phyloP scores from a whole-genome alignment of 2,888 invertebrate species.

The Eutolmus rufibarbis region DNA sequence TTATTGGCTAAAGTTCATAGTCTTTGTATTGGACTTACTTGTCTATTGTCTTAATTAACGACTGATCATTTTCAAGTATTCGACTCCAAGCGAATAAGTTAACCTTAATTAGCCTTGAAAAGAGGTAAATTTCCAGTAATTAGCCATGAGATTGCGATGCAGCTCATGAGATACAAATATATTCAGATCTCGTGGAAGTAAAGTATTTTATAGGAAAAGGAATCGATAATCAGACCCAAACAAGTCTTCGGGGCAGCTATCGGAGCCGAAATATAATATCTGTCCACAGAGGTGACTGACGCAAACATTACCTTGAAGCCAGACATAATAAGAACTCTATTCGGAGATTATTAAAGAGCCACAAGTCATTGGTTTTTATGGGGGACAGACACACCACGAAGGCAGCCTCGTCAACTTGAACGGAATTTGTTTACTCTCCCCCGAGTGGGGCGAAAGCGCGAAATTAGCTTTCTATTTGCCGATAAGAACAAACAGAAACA shows the following conservation, averaged over 20 bases:
- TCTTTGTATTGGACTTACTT: neutral
- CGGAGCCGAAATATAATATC: neutral
- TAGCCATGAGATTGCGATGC: neutral
- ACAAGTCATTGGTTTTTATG: conserved; percentile 31
- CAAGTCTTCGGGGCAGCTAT: neutral
- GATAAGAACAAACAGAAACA: conserved; percentile 29
- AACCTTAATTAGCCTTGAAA: neutral
- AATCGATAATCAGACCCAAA: neutral
- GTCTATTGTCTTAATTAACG: neutral
- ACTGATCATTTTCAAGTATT: neutral
- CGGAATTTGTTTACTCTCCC: conserved; percentile 11
- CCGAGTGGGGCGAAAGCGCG: conserved; percentile 19
- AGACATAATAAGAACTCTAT: conserved; percentile 7
- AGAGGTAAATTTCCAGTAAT: neutral
- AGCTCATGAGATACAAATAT: neutral
- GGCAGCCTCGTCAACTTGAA: neutral
- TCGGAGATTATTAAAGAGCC: conserved; percentile 18
- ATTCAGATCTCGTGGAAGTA: neutral
- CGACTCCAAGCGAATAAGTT: neutral
- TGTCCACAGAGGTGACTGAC: neutral
- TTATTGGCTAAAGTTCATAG: neutral
- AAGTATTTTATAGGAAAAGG: neutral
- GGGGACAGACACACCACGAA: conserved; percentile 4
- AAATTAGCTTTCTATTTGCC: conserved; percentile 29
- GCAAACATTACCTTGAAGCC: conserved; percentile 11